phyloP scores from a whole-genome alignment of 1,140 invertebrate species.

The Cylas formicarius region DNA sequence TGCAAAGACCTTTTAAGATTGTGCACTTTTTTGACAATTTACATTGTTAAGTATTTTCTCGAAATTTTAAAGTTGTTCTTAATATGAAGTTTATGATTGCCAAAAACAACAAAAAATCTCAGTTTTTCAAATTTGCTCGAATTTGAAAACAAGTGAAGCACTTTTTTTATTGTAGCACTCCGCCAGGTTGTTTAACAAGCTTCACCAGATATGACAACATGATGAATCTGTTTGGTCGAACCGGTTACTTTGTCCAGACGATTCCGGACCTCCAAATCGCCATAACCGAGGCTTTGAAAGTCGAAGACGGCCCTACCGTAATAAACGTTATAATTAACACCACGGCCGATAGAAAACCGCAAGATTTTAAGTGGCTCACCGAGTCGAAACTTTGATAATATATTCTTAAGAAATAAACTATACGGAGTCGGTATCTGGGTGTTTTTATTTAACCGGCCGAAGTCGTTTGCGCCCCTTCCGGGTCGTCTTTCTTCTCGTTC shows the following conservation, averaged over 20 bases:
- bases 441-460: neutral
- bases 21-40: too few species aligned
- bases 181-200: slow-evolving; percentile 69
- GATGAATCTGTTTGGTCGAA: slow-evolving; percentile 74
- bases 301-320: slow-evolving; percentile 69
- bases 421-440: neutral
- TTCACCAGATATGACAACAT: slow-evolving; percentile 84
- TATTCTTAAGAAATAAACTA: neutral
- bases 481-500: slow-evolving; percentile 31
- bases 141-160: too few species aligned
- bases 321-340: slow-evolving; percentile 90
- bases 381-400: slow-evolving; percentile 69
- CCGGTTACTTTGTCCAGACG: slow-evolving; percentile 73
- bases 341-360: slow-evolving; percentile 79
- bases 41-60: too few species aligned
- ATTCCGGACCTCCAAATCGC: slow-evolving; percentile 66
- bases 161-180: slow-evolving; percentile 56
- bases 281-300: slow-evolving; percentile 56
- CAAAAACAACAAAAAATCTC: too few species aligned
- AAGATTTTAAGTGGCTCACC: slow-evolving; percentile 86
- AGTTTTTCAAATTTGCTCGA: too few species aligned
- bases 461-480: neutral
- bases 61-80: neutral
- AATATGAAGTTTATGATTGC: too few species aligned
- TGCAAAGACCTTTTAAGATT: too few species aligned